These are phyloP conservation scores for Netelia inedita DNA, from an alignment of 2,888 invertebrate genomes.

Conservation along the genomic window DNA sequence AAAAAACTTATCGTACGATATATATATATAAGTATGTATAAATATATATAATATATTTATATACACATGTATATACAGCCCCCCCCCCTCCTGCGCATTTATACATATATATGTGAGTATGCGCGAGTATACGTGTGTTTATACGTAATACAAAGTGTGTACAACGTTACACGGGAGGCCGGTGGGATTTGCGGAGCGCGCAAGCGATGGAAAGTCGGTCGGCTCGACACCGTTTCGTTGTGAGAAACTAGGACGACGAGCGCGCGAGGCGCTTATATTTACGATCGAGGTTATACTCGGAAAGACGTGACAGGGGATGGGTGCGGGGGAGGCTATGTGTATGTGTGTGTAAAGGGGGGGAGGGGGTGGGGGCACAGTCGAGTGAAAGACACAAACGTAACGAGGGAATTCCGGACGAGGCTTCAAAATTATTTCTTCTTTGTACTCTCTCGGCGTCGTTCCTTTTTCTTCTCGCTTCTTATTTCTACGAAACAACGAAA, in stretches of 20 bases:
- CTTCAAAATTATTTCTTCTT: constrained; percentile 38
- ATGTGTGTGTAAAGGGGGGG: background rate
- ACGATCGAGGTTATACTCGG: constrained; percentile 61
- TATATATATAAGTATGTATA: constrained; percentile 17
- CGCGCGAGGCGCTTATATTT: constrained; percentile 60
- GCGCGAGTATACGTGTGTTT: too few species aligned
- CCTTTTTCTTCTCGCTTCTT: constrained; percentile 17
- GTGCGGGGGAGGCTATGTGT: background rate
- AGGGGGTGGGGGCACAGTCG: background rate
- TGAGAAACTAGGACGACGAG: constrained; percentile 59
- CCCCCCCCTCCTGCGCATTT: too few species aligned
- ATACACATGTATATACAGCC: too few species aligned
- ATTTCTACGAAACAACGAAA: background rate
- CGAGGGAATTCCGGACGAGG: constrained; percentile 56
- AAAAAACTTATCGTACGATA: constrained; percentile 22
- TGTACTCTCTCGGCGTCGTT: background rate
- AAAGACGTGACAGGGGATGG: background rate
- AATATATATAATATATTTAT: too few species aligned
- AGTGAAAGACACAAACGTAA: constrained; percentile 42
- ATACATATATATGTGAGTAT: background rate
- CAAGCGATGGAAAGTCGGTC: constrained; percentile 62
- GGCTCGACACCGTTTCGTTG: constrained; percentile 57
- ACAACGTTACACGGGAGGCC: constrained; percentile 30
- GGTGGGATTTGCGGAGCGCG: constrained; percentile 56
- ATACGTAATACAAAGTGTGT: background rate